Base-by-base conservation (phyloP, 2,113 vertebrate species). In the Glareola pratincola region DNA sequence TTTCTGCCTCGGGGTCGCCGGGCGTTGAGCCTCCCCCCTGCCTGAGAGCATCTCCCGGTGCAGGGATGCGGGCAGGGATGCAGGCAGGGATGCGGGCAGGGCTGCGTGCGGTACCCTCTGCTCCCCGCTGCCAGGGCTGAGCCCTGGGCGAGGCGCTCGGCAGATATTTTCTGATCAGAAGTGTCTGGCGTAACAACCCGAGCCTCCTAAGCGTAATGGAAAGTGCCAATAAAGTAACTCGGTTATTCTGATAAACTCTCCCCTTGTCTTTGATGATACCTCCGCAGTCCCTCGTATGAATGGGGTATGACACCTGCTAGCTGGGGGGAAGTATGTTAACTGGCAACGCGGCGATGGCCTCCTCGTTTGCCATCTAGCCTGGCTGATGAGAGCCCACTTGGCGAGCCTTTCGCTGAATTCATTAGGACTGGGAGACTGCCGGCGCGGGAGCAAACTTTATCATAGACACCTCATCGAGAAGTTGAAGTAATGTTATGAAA, bases 401-500 rank as follows among this genome's bases (percentile, higher is more conserved):
- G 39, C 3, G 22, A 64, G 77, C 53, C n/a, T 57, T n/a, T 18
- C 9, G 1, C 73, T 83, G 95, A 66, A 80, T 94, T 94, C 95
- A 63, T 96, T 73, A 92, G 93, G 51, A 14, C 67, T 48, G 66
- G 56, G 79, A 96, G 66, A 56, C 83, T 78, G 50, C 69, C 24
- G 85, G 84, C 81, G 88, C 43, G 4, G 75, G 92, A 96, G 94
- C 92, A 90, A 95, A 97, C 96, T 97, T 94, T 71, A 84, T 92
- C 95, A 86, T 6, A 83, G 94, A 96, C 88, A 97, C 88, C 95
- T 96, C 95, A 92, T 92, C 48, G 50, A 94, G 96, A 97, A 96
- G 94, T 88, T 96, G 93, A 97, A 97, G 97, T 97, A 96, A 97
- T 98, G 97, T 98, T 98, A 98, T 98, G 97, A 98, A 98, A 98